A percentile compares a stretch with the other conserved stretches of the same genome.
Conservation (phyloP, 2,113 vertebrate species). For the Benitochromis conjunctus region DNA sequence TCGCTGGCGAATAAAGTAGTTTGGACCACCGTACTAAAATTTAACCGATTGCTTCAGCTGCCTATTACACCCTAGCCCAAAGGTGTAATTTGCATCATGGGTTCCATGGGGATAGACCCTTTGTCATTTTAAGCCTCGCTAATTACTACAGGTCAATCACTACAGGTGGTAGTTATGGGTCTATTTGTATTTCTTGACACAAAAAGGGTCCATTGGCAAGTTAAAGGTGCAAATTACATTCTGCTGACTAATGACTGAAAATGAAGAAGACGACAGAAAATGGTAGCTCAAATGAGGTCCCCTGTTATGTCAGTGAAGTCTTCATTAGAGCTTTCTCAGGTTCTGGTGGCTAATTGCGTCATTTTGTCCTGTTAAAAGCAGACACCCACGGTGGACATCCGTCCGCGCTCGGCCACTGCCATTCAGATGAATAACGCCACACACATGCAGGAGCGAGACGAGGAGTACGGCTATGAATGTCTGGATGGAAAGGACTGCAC, state of each 20-base stretch:
- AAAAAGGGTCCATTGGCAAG: constrained; percentile 30
- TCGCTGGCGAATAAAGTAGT: constrained; percentile 10
- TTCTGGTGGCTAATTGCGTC: constrained; percentile 33
- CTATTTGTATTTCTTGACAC: constrained; percentile 22
- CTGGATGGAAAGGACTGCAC: constrained; percentile 99
- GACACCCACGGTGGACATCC: constrained; percentile 98
- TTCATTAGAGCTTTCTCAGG: background rate
- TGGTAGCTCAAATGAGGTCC: constrained; percentile 6
- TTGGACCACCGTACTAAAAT: background rate
- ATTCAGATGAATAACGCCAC: constrained; percentile 99
- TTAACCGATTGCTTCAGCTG: background rate
- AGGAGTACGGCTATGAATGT: constrained; percentile 97
- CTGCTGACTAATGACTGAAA: constrained; percentile 5
- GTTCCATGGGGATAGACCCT: constrained; percentile 9
- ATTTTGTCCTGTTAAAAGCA: constrained; percentile 67
- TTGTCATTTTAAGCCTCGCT: constrained; percentile 9
- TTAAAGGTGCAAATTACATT: constrained; percentile 47
- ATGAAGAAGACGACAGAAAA: background rate
- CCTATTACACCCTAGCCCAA: constrained; percentile 8
- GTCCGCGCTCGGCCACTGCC: constrained; percentile 90
- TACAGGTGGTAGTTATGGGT: constrained; percentile 14
- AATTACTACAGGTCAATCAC: constrained; percentile 21
- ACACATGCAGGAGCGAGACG: constrained; percentile 95
- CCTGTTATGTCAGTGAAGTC: background rate
- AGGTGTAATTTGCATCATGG: constrained; percentile 38